Evolutionary conservation across 2,113 vertebrate species (phyloP).

Genomic region (Bubo blakistoni): DNA sequence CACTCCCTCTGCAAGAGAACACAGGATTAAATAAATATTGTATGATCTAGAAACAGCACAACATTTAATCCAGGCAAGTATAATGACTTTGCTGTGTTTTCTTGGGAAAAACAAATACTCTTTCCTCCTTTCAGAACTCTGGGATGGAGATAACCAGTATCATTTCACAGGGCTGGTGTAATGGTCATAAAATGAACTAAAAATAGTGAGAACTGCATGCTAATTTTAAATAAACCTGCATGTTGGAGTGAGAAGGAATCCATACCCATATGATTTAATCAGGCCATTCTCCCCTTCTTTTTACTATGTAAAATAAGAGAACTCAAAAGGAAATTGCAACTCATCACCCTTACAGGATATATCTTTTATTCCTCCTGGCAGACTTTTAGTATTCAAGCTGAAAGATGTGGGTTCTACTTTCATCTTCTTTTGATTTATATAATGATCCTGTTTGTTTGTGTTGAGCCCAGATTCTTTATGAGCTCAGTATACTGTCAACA

Average conservation of each 20-base stretch:
- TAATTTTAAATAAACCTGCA: background rate
- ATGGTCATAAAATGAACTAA: background rate
- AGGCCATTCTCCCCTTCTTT: background rate
- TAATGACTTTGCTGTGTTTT: background rate
- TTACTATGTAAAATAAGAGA: background rate
- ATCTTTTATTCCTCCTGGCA: conserved; percentile 33
- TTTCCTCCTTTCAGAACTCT: background rate
- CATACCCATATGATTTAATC: background rate
- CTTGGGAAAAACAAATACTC: background rate
- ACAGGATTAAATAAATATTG: conserved; percentile 24
- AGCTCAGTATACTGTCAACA: conserved; percentile 57
- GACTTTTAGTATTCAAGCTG: conserved; percentile 9
- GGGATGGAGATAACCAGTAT: background rate
- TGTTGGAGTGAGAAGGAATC: background rate
- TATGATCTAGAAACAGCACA: background rate
- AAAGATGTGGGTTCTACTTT: conserved; percentile 46
- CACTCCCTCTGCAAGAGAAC: background rate
- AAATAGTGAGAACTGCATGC: background rate
- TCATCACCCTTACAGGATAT: conserved; percentile 13
- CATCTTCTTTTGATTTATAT: conserved; percentile 62
- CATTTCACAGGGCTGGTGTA: background rate
- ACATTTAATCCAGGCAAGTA: background rate
- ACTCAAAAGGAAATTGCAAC: conserved; percentile 9
- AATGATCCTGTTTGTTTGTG: conserved; percentile 33
- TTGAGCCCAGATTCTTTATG: background rate